A percentile compares a stretch with the other conserved stretches of the same genome.
Evolutionary conservation across 2,113 vertebrate species (phyloP).

Genomic region (Clarias magur): DNA sequence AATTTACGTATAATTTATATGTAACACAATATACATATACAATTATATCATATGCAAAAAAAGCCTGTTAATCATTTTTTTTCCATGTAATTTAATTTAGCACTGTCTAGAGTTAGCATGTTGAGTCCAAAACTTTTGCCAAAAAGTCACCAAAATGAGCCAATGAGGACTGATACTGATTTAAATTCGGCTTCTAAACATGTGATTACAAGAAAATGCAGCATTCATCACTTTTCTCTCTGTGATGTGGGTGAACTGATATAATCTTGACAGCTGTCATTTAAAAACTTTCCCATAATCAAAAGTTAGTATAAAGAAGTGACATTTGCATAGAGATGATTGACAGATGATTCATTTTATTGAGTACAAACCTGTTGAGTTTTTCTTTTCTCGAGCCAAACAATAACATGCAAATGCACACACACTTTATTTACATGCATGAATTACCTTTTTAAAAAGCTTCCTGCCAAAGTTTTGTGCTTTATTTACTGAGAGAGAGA

Average conservation of each 20-base stretch:
- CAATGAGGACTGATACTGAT: background rate
- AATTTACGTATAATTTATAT: background rate
- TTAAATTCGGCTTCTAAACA: background rate
- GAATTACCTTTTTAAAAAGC: conserved; percentile 18
- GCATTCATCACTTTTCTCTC: background rate
- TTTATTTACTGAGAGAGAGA: background rate
- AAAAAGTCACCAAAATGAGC: conserved; percentile 2
- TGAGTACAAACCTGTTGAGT: conserved; percentile 9
- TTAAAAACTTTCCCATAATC: background rate
- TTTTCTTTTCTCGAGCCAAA: conserved; percentile 27
- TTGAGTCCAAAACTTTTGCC: background rate
- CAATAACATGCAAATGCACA: conserved; percentile 42
- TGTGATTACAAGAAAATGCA: background rate
- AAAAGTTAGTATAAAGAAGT: conserved; percentile 8
- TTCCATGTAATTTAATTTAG: background rate
- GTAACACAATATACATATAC: background rate
- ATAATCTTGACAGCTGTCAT: background rate
- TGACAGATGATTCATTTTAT: conserved; percentile 23
- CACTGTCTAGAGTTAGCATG: background rate
- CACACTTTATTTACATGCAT: conserved; percentile 20
- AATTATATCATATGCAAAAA: too few species aligned
- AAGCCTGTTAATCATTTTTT: too few species aligned
- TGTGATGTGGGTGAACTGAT: background rate
- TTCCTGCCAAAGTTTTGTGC: conserved; percentile 40
- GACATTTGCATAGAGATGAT: conserved; percentile 16